Conservation (phyloP, 2,888 invertebrate species). For the Aphodius granarius region DNA sequence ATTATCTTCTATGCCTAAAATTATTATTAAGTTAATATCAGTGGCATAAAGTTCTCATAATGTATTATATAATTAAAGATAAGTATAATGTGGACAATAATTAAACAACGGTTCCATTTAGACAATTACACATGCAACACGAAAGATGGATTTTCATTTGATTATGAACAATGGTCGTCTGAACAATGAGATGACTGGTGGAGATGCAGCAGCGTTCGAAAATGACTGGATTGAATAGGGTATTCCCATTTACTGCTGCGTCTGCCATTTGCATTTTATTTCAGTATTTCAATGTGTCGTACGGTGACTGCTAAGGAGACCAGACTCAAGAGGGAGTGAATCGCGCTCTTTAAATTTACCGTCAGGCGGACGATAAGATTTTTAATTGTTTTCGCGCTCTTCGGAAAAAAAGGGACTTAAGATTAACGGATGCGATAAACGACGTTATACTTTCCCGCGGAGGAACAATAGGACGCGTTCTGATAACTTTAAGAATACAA, state of each 20-base stretch:
- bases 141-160: slow-evolving; percentile 45
- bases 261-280: slow-evolving; percentile 37
- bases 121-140: neutral
- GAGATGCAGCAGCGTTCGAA: slow-evolving; percentile 39
- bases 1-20: too few relatives aligned
- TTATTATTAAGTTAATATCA: too few relatives aligned
- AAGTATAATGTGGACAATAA: slow-evolving; percentile 19
- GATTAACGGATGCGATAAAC: slow-evolving; percentile 19
- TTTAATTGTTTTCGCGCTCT: slow-evolving; percentile 26
- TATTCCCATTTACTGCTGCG: slow-evolving; percentile 35
- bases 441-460: slow-evolving; percentile 16
- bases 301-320: neutral
- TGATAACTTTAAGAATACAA: neutral
- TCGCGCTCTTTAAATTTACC: slow-evolving; percentile 21
- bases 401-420: slow-evolving; percentile 17
- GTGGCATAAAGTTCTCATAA: too few relatives aligned
- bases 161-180: slow-evolving; percentile 44
- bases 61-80: too few relatives aligned
- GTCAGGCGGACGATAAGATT: slow-evolving; percentile 23
- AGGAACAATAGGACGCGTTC: neutral
- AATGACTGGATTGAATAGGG: slow-evolving; percentile 41
- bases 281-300: slow-evolving; percentile 28
- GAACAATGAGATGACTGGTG: slow-evolving; percentile 40
- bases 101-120: slow-evolving; percentile 9
- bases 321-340: slow-evolving; percentile 15